Base-by-base conservation (phyloP, 1,140 invertebrate genomes). In the Caerostris extrusa region DNA sequence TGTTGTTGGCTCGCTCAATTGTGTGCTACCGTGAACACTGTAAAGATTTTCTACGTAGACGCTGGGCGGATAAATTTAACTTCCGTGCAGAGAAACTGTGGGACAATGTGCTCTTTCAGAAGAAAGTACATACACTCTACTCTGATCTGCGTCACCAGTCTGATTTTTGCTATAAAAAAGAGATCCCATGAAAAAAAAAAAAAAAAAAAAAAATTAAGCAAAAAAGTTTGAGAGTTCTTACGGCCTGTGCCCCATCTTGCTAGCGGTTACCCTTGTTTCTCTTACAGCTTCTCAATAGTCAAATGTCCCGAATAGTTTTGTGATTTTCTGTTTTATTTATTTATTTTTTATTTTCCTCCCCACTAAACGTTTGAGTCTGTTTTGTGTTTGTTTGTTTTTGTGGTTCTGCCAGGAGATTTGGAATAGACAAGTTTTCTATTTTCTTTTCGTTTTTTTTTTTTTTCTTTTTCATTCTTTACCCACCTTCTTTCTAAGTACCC, bases 51-150 rank as follows among this genome's bases (percentile, higher is more conserved):
- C 90, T 93, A 64, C 69, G 92, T 93, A 93, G 92, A 93, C 82
- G 67, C 82, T 93, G 50, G 17, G 92, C 58, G 92, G 92, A 93
- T 93, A 93, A 93, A 93, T 93, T 93, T 93, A 93, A 93, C 92
- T 93, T 87, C 82, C 67, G 53, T 77, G 91, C 91, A 81, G 71
- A 90, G 89, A 90, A 71, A 57, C 82, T 57, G 64, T 50, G 69
- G 92, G 86, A 93, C 92, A 93, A 93, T 88, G 92, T 93, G 92
- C 60, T 93, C 92, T 93, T 93, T 93, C 67, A 93, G 67, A 87
- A 77, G 50, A 82, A 87, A 93, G 83, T 91, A 82, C 89, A 58
- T 60, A 71, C 82, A 85, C 71, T 81, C 55, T 61, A 81, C 91
- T 93, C 82, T 87, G 83, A 83, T 85, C 91, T 93, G 91, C 91